Percentiles rank a stretch among this genome's conserved stretches.
Conservation (phyloP, 1,140 invertebrate species). For the Drosophila elegans region DNA sequence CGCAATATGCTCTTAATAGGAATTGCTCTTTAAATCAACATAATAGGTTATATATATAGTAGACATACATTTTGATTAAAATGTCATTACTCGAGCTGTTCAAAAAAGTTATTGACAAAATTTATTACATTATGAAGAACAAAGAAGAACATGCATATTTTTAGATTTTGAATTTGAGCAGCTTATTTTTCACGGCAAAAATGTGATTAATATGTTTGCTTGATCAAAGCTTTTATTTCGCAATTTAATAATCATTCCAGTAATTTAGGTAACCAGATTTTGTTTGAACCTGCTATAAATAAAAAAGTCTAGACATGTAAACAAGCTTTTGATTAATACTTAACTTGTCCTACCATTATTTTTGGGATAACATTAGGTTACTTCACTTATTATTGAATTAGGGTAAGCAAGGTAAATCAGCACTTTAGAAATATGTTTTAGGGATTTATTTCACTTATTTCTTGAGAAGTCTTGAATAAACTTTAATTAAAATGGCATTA, state of each 20-base stretch:
- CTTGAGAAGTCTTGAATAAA: background rate
- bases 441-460: no score
- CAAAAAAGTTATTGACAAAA: background rate
- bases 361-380: no score
- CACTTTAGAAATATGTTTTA: no score
- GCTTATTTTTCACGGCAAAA: no score
- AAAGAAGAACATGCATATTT: background rate
- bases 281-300: background rate
- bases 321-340: background rate
- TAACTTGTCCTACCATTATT: no score
- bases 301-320: slow-evolving; percentile 14
- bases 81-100: background rate
- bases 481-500: slow-evolving; percentile 15
- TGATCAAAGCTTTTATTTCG: background rate
- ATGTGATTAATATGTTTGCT: background rate
- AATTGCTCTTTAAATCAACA: background rate
- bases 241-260: slow-evolving; percentile 6
- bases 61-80: slow-evolving; percentile 8
- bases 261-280: background rate
- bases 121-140: no score
- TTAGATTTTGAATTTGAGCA: background rate
- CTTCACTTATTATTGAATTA: no score
- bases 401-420: no score
- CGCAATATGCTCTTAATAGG: background rate
- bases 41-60: no score